Evolutionary conservation across 2,113 vertebrate genomes (phyloP).

Genomic region (Grantiella picta): DNA sequence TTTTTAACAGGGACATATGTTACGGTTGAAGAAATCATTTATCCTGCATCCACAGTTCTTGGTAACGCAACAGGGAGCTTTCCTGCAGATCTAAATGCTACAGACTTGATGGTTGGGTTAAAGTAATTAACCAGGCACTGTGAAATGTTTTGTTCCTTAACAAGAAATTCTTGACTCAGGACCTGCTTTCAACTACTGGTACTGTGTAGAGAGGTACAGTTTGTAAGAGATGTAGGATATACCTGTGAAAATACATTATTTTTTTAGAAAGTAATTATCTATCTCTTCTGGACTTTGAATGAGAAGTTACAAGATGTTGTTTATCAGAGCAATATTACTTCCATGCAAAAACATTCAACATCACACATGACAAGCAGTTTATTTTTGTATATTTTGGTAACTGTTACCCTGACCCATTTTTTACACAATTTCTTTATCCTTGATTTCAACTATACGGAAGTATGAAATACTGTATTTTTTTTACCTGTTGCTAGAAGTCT

Average conservation of each 20-base stretch:
- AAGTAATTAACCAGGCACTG: slow-evolving; percentile 24
- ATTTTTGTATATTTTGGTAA: slow-evolving; percentile 41
- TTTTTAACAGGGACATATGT: slow-evolving; percentile 86
- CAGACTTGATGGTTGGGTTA: slow-evolving; percentile 24
- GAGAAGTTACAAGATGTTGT: background rate
- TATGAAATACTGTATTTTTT: slow-evolving; percentile 61
- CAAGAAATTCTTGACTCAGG: slow-evolving; percentile 19
- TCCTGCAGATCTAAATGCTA: slow-evolving; percentile 48
- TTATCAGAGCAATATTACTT: slow-evolving; percentile 12
- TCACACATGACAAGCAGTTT: background rate
- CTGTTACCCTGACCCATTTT: background rate
- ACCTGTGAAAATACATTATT: background rate
- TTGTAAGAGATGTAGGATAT: background rate
- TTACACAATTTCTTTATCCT: background rate
- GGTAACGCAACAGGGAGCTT: background rate
- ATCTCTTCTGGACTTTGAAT: background rate
- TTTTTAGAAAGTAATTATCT: background rate
- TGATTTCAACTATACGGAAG: background rate
- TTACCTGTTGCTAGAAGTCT: slow-evolving; percentile 24
- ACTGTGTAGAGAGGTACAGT: background rate
- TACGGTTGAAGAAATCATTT: slow-evolving; percentile 82
- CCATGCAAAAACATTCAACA: background rate
- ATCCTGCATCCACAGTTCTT: slow-evolving; percentile 47
- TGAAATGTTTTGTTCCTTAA: background rate
- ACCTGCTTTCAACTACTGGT: slow-evolving; percentile 4